phyloP scores from a whole-genome alignment of 1,140 invertebrate species.

The Wasmannia auropunctata region DNA sequence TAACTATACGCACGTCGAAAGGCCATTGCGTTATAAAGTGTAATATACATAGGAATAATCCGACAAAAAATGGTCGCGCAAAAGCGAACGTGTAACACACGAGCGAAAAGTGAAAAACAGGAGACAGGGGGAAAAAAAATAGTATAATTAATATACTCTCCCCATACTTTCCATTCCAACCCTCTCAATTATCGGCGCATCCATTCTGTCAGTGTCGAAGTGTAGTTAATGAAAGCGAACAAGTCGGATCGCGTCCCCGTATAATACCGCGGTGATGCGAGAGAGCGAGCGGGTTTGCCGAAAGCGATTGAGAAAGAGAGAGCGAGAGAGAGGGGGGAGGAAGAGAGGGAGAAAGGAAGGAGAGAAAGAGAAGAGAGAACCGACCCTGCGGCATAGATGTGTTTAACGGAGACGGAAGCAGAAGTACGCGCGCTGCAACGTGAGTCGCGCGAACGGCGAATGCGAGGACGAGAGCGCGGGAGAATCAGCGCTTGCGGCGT shows the following conservation, averaged over 20 bases:
- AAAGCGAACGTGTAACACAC: too few relatives aligned
- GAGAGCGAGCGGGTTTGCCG: background rate
- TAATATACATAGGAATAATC: background rate
- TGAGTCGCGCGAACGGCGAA: constrained; percentile 8
- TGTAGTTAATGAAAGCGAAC: constrained; percentile 55
- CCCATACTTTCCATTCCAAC: constrained; percentile 20
- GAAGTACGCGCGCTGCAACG: background rate
- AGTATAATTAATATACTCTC: constrained; percentile 51
- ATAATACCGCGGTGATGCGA: background rate
- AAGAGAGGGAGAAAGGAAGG: background rate
- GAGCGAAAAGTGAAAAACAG: background rate
- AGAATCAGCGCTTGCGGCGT: constrained; percentile 29
- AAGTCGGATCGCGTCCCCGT: constrained; percentile 22
- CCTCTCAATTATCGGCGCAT: constrained; percentile 36
- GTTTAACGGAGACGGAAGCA: background rate
- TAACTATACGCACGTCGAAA: background rate
- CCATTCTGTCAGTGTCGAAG: constrained; percentile 50
- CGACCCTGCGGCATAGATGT: background rate
- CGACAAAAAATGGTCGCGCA: background rate
- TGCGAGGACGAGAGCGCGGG: constrained; percentile 28
- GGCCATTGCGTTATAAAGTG: background rate
- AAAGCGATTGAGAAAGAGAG: background rate
- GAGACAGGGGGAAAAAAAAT: constrained; percentile 19
- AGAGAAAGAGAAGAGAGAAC: background rate
- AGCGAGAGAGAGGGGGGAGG: background rate